Evolutionary conservation across 2,888 invertebrate genomes (phyloP).

Genomic region (Melinopterus prodromus): DNA sequence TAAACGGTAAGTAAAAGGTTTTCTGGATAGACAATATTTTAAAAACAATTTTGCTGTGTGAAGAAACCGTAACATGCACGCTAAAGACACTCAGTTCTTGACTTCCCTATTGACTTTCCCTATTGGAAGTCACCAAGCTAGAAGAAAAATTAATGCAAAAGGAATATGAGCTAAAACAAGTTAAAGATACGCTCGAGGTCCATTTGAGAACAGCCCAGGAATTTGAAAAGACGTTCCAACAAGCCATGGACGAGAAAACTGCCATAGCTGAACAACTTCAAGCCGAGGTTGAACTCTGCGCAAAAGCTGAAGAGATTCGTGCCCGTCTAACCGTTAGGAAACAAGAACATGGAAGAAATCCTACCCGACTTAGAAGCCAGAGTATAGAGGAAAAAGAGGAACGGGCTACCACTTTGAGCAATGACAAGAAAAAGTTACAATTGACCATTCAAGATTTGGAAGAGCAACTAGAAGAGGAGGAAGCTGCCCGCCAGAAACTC

Average conservation of each 20-base stretch:
- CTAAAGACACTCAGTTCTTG: too few relatives aligned
- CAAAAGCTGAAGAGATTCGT: slow-evolving; percentile 96
- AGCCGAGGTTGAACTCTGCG: slow-evolving; percentile 95
- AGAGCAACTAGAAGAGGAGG: slow-evolving; percentile 97
- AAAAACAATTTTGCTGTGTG: too few relatives aligned
- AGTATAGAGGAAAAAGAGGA: slow-evolving; percentile 98
- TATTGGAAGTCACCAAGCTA: slow-evolving; percentile 97
- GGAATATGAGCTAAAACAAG: slow-evolving; percentile 93
- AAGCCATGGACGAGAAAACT: slow-evolving; percentile 91
- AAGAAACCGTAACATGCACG: too few relatives aligned
- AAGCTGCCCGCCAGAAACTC: slow-evolving; percentile 93
- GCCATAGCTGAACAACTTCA: slow-evolving; percentile 86
- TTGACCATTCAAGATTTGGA: slow-evolving; percentile 91
- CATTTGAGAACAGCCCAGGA: slow-evolving; percentile 80
- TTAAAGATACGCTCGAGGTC: slow-evolving; percentile 84
- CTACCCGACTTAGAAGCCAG: slow-evolving; percentile 95
- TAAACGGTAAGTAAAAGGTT: too few relatives aligned
- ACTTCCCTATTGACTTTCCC: too few relatives aligned
- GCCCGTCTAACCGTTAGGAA: slow-evolving; percentile 87
- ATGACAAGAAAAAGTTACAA: slow-evolving; percentile 94
- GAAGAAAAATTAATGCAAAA: slow-evolving; percentile 97
- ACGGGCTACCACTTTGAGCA: slow-evolving; percentile 76
- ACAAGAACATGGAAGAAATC: slow-evolving; percentile 95
- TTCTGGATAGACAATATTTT: too few relatives aligned
- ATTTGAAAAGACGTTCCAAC: slow-evolving; percentile 80